phyloP scores from a whole-genome alignment of 2,797 vertebrate genomes.

The Pangasius djambal region DNA sequence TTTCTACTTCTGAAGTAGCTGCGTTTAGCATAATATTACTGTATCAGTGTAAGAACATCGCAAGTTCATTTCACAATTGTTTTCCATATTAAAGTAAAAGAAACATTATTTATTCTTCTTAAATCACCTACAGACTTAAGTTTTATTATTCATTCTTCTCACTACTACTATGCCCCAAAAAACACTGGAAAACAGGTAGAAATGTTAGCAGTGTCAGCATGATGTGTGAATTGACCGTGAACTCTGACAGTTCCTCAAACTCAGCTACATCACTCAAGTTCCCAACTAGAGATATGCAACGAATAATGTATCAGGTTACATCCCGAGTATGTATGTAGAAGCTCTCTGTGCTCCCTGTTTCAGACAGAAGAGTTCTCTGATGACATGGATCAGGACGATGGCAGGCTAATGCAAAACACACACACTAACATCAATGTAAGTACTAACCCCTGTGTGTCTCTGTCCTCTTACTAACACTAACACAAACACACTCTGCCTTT shows the following conservation, averaged over 20 bases:
- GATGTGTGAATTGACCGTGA: background rate
- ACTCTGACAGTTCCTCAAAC: background rate
- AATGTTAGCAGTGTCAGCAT: background rate
- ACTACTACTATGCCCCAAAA: background rate
- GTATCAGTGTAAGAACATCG: background rate
- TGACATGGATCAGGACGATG: conserved; percentile 73
- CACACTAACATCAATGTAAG: conserved; percentile 71
- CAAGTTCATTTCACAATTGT: background rate
- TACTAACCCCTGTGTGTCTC: conserved; percentile 61
- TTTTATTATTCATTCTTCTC: background rate
- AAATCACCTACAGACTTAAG: background rate
- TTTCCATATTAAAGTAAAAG: background rate
- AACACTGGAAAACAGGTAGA: background rate
- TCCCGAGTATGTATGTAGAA: conserved; percentile 56
- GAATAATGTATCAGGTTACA: background rate
- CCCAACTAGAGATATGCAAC: background rate
- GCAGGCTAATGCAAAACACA: conserved; percentile 66
- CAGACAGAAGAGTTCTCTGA: conserved; percentile 70
- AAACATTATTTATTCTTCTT: too few relatives aligned
- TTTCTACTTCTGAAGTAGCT: background rate
- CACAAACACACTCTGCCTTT: background rate
- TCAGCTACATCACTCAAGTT: background rate
- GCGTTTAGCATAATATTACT: background rate
- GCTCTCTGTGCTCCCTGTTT: conserved; percentile 66
- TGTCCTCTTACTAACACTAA: conserved; percentile 36